Base-by-base conservation (phyloP, 1,140 invertebrate genomes). In the Neoseiulus cucumeris region DNA sequence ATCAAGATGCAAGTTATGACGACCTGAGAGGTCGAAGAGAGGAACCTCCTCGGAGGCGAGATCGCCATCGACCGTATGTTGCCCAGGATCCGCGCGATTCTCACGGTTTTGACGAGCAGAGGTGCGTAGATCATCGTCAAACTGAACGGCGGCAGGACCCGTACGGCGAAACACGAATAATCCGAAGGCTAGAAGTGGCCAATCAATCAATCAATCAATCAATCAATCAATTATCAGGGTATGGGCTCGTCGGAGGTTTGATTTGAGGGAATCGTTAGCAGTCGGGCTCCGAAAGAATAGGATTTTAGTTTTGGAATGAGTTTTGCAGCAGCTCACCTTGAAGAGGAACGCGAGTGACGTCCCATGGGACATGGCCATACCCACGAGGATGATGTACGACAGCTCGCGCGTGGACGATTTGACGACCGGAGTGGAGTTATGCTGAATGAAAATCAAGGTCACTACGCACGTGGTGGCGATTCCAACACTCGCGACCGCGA, bases 101-200 rank as follows among this genome's bases (percentile, higher is more conserved):
- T 77, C 75, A 90, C 89, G 0, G 87, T 91, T 78, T 89, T 89
- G 4, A 87, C 89, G 2, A 91, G 79, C 14, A 91, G 75, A 2
- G 87, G 83, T 0, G 85, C 85, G 73, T 89, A 91, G 68, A 90
- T 87, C 75, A 89, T 84, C 0, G 86, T 82, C 71, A 91, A 88
- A 44, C 84, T 84, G 44, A 90, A 78, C 4, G 85, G 85, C 0
- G 86, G 86, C 67, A 87, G 75, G 42, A 85, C 78, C 44, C 85
- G 77, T 29, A 81, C 80, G 7, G 87, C 69, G 17, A 82, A 80
- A 74, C 88, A 91, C 0, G 82, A 80, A 1, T 81, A 71, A 45
- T 76, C 74, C 0, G 81, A 79, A 0, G 89, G 88, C 67, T 82
- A 82, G 4, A 59, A 59, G 14, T 2, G 9, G 25, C 6, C 22